phyloP scores from a whole-genome alignment of 2,113 vertebrate species.

The Rafetus swinhoei region DNA sequence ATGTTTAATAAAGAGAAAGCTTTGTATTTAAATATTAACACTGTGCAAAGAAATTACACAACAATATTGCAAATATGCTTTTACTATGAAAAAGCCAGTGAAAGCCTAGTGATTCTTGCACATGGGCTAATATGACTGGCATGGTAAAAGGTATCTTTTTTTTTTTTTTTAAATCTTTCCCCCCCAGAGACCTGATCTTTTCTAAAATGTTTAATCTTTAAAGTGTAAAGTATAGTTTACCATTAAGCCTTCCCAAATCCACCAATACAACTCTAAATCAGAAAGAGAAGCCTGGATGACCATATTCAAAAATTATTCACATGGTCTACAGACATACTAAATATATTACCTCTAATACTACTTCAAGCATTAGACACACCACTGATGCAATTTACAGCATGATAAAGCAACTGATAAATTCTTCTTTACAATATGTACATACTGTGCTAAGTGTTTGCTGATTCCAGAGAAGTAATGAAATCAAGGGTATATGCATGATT shows the following conservation, averaged over 20 bases:
- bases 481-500: neutral
- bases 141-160: neutral
- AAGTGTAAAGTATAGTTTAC: slow-evolving; percentile 21
- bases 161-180: neutral
- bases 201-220: neutral
- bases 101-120: slow-evolving; percentile 54
- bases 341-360: neutral
- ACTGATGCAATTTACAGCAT: neutral
- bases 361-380: fast-evolving
- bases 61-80: slow-evolving; percentile 42
- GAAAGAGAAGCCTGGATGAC: neutral
- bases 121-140: slow-evolving; percentile 33
- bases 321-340: neutral
- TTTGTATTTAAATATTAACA: neutral
- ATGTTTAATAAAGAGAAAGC: neutral
- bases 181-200: slow-evolving; percentile 34
- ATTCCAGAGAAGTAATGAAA: neutral
- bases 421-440: neutral
- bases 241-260: neutral
- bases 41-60: slow-evolving; percentile 43
- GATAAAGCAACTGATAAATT: neutral
- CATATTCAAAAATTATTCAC: neutral
- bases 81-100: slow-evolving; percentile 30
- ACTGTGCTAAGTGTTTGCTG: neutral
- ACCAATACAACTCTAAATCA: neutral